A percentile compares a stretch with the other conserved stretches of the same genome.
phyloP scores from a whole-genome alignment of 2,797 vertebrate genomes.

The Peromyscus aztecus region DNA sequence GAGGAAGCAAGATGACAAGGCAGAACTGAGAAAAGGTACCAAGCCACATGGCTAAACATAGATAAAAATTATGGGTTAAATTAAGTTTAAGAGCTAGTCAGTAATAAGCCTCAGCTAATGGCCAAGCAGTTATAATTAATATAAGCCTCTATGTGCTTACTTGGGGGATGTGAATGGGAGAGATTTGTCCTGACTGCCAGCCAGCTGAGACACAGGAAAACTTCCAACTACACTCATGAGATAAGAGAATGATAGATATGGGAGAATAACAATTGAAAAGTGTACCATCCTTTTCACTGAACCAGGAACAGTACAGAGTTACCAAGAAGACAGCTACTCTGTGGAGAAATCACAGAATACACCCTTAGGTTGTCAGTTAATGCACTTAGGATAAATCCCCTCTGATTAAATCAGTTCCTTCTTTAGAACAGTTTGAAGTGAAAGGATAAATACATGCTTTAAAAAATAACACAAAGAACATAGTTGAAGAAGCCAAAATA shows the following conservation, averaged over 20 bases:
- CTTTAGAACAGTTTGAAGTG: constrained; percentile 63
- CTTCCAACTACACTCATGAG: not conserved
- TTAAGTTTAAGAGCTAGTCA: no score
- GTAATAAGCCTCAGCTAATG: no score
- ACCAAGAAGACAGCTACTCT: not conserved
- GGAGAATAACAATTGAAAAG: not conserved
- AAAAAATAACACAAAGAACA: constrained; percentile 79
- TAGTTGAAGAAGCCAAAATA: constrained; percentile 29
- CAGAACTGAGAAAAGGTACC: no score
- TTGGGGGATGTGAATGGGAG: no score
- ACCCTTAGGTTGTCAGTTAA: constrained; percentile 74
- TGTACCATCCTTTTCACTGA: constrained; percentile 31
- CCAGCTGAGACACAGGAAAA: no score
- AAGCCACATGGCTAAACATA: no score
- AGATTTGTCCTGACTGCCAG: no score
- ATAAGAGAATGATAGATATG: not conserved
- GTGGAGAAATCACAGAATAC: constrained; percentile 74
- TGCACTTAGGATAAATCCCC: constrained; percentile 82
- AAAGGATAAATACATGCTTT: constrained; percentile 77
- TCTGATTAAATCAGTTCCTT: constrained; percentile 80
- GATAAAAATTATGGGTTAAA: no score
- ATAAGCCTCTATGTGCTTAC: no score
- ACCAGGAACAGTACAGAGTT: constrained; percentile 33
- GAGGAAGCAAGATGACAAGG: no score
- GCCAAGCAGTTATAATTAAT: no score